Conservation (phyloP, 2,113 vertebrate species). For the Rousettus leschenaultii region DNA sequence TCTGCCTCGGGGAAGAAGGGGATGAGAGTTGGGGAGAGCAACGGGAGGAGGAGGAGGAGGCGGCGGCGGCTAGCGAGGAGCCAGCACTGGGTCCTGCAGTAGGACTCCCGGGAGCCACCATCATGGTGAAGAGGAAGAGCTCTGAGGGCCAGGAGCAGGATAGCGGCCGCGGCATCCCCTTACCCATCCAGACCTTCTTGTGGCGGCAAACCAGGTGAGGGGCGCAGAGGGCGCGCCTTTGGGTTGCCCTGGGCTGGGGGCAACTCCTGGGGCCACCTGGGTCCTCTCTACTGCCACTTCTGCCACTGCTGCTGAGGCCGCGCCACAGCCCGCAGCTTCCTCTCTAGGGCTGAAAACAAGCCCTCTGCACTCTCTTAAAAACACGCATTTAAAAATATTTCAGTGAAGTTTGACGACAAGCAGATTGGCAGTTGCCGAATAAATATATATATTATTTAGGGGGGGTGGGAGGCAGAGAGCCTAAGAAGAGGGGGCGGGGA, state of each 20-base stretch:
- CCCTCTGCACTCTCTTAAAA: constrained; percentile 43
- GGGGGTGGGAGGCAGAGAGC: constrained; percentile 31
- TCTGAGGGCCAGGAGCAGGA: constrained; percentile 95
- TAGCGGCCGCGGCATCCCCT: constrained; percentile 93
- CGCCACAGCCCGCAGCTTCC: constrained; percentile 31
- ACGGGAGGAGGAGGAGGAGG: constrained; percentile 50
- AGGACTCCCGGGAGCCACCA: constrained; percentile 67
- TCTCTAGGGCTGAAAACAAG: constrained; percentile 33
- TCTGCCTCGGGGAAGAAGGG: constrained; percentile 70
- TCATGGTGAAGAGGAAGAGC: constrained; percentile 99
- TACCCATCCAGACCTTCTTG: constrained; percentile 98
- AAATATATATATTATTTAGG: constrained; percentile 29
- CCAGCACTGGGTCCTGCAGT: constrained; percentile 45
- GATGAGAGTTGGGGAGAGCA: constrained; percentile 70
- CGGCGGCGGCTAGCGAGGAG: constrained; percentile 59
- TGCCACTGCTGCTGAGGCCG: constrained; percentile 46
- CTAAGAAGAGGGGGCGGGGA: constrained; percentile 50
- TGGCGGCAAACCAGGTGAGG: constrained; percentile 99
- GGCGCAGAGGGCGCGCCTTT: constrained; percentile 29
- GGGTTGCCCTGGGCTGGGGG: constrained; percentile 42
- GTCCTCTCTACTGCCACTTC: neutral
- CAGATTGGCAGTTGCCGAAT: constrained; percentile 44
- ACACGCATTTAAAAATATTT: constrained; percentile 49
- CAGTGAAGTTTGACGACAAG: constrained; percentile 66
- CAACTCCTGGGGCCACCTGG: neutral